Base-by-base conservation (phyloP, 2,797 vertebrate genomes). In the Lates japonicus region DNA sequence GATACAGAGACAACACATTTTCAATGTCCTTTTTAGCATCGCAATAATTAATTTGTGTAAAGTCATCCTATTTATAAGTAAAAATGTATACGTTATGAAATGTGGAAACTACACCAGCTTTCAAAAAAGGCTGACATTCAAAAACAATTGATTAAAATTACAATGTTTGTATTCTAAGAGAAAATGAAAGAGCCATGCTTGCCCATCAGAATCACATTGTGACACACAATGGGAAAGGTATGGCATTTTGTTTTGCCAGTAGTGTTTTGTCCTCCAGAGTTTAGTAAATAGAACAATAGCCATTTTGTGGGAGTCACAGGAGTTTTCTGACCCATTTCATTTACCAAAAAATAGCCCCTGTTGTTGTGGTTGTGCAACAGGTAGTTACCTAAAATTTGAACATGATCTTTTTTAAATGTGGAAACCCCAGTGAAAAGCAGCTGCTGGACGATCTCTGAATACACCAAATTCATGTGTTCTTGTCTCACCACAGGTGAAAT, bases 41-140 rank as follows among this genome's bases (percentile, higher is more conserved):
- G 5, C 25, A 25, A 52, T 25, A 25, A 22, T 52, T 2, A 5
- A 13, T 13, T 52, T 2, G 22, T 25, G 25, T 25, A 52, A 25
- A 29, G 25, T 29, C n/a, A 19, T 1, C 8, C 49, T 55, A 13
- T 55, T 55, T 55, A 25, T 16, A 16, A 31, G 13, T 29, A 55
- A 16, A 55, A 2, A 25, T 13, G 29, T 25, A 55, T 7, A 29
- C 29, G 4, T 52, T 25, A 52, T 13, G 31, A 11, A 19, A 49
- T 86, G 82, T 74, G 46, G 41, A 70, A 70, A 60, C 55, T 31
- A 44, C 59, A 55, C 64, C 58, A 66, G 63, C 22, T 72, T 81
- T 83, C 82, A 41, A 82, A 80, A 90, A 90, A 87, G 73, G 91
- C 90, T 91, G 90, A 91, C 82, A 46, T 73, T 60, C 80, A 77